These are phyloP conservation scores for Erethizon dorsatum DNA, from an alignment of 2,797 vertebrate genomes.

Conservation along the genomic window DNA sequence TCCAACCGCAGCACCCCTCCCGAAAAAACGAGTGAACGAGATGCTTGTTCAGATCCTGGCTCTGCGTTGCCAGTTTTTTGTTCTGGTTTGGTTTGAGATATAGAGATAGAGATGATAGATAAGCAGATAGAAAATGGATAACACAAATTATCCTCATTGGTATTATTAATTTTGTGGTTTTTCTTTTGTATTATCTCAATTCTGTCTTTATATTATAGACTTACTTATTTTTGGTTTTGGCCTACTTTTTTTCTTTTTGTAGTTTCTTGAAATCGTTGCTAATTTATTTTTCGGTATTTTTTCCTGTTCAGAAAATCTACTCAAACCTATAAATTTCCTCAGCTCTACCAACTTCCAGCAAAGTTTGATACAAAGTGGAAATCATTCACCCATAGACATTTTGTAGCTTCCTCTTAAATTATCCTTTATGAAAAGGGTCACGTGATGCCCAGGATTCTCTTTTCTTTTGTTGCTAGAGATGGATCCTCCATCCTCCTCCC, in stretches of 20 bases:
- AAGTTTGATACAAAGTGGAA: neutral
- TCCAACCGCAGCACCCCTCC: too few species aligned
- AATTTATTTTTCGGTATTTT: neutral
- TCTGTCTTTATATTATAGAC: too few species aligned
- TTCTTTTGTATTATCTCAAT: too few species aligned
- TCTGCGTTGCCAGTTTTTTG: too few species aligned
- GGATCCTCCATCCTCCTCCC: neutral
- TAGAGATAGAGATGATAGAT: too few species aligned
- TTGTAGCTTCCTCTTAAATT: neutral
- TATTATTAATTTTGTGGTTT: neutral
- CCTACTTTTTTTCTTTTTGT: neutral
- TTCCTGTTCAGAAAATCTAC: neutral
- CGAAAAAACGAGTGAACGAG: too few species aligned
- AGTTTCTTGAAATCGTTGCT: neutral
- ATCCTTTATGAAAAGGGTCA: neutral
- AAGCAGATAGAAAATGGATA: too few species aligned
- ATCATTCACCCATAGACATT: neutral
- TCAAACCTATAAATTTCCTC: neutral
- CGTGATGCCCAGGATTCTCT: neutral
- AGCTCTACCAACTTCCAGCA: neutral
- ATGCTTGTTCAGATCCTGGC: too few species aligned
- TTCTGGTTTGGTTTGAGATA: too few species aligned
- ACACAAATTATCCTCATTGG: neutral
- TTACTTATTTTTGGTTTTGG: too few species aligned
- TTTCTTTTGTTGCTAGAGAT: neutral